Base-by-base conservation (phyloP, 2,888 invertebrate genomes). In the Tinea pellionella region DNA sequence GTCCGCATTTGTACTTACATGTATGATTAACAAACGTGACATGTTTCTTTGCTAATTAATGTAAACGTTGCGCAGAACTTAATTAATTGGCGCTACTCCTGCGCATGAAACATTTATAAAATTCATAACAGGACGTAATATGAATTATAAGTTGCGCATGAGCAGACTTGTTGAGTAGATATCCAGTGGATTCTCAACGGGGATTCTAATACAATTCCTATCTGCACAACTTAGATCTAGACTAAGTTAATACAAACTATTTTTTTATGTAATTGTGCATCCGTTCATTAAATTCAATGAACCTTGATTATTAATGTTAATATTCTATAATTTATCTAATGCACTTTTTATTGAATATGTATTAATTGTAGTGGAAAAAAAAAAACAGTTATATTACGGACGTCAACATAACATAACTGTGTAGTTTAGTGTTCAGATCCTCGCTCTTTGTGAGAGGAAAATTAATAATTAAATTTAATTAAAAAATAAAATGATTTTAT, bases 41-140 rank as follows among this genome's bases (percentile, higher is more conserved):
- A 78, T 77, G 78, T 75, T 70, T 58, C 41, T 69, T 65, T 68
- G 70, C 72, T 84, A 85, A 83, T 84, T 80, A 85, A 84, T 82
- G 76, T 80, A 84, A 85, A 78, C 81, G 72, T 69, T 74, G 79
- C 73, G 72, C 77, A 72, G 71, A 75, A 78, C 78, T 76, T 85
- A 83, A 85, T 84, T 85, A 83, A 85, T 71, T 85, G 84, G 78
- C 77, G 78, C 76, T 75, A 73, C 74, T 72, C 75, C 73, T 68
- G 73, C 71, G 72, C 80, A 84, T 84, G 81, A 84, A 84, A 83
- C 79, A 86, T 85, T 84, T 81, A 86, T 86, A 78, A 75, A 83
- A 82, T 82, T 85, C 85, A 86, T 86, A 86, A 84, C 85, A 77
- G 71, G 47, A n/a, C 47, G 6, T 47, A 16, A 47, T 16, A 47